Conservation (phyloP, 2,888 invertebrate species). For the Napeogenes sylphis region DNA sequence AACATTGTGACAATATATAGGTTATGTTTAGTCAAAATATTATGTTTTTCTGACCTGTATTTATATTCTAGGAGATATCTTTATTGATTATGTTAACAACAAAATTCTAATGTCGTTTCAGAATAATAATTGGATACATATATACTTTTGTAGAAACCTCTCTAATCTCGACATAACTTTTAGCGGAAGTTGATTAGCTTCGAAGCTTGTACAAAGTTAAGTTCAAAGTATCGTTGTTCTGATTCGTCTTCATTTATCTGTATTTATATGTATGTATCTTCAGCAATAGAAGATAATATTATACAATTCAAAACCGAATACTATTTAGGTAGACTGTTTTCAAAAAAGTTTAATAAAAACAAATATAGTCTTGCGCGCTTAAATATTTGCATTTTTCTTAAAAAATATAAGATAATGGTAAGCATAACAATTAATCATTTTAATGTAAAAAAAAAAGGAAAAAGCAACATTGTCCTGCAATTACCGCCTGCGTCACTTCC, state of each 20-base stretch:
- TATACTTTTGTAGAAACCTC: not conserved
- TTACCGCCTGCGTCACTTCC: constrained; percentile 62
- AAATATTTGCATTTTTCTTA: not conserved
- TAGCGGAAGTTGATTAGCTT: constrained; percentile 1
- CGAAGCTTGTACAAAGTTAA: not conserved
- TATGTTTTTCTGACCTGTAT: too few species aligned
- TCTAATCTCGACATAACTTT: not conserved
- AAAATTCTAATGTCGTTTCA: not conserved
- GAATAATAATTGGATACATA: not conserved
- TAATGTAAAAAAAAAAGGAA: constrained; percentile 32
- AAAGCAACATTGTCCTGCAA: constrained; percentile 56
- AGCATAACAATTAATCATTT: constrained; percentile 20
- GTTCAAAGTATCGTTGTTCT: not conserved
- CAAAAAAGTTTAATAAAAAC: not conserved
- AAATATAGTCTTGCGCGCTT: not conserved
- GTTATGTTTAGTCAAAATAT: too few species aligned
- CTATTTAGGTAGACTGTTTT: not conserved
- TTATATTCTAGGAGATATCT: too few species aligned
- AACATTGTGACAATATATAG: too few species aligned
- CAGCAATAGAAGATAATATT: too few species aligned
- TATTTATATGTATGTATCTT: not conserved
- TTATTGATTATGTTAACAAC: too few species aligned
- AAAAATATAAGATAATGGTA: not conserved
- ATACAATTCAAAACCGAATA: not conserved
- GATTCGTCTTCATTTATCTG: not conserved